Base-by-base conservation (phyloP, 2,113 vertebrate species). In the Tragelaphus buxtoni region DNA sequence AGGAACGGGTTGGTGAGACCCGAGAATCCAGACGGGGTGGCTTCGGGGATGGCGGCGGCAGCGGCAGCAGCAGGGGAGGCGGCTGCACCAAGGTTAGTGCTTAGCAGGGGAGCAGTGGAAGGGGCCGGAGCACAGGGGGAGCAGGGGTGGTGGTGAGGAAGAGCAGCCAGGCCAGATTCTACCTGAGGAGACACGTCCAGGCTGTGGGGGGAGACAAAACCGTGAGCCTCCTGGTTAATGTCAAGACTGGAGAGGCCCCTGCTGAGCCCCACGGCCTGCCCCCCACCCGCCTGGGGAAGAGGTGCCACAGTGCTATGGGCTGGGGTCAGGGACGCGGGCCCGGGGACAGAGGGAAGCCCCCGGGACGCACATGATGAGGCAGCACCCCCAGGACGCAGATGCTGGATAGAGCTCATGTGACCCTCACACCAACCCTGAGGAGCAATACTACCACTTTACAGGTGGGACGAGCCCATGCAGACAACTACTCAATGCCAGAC, bases 141-240 rank as follows among this genome's bases (percentile, higher is more conserved):
- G 97, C 92, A 98, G 98, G 97, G 98, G 90, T 88, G 76, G 84
- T 96, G 97, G 97, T 94, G 97, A 97, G 98, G 97, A 97, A 91
- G 95, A 98, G 99, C 98, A 95, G 98, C 99, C 98, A 98, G 98
- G 99, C 98, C 98, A 98, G 99, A 97, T 98, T 99, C 99, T 99
- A 99, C 98, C 99, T 99, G 99, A 99, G 99, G 99, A 99, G 99
- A 99, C 99, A 99, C 99, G 99, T 99, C 99, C 98, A 98, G 98
- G 99, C 99, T 99, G 99, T 99, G 99, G 99, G 99, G 99, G 99
- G 98, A 99, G 98, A 99, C 98, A 99, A 99, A 99, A 98, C 94
- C 98, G 97, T 98, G 98, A 98, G 99, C 99, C 99, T 99, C 98
- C 98, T 97, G 98, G 99, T 99, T 99, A 99, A 99, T 99, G 98